Evolutionary conservation across 2,888 invertebrate species (phyloP), one percentile per base, ranked within the genome.

Genomic region (Trilocha varians): DNA sequence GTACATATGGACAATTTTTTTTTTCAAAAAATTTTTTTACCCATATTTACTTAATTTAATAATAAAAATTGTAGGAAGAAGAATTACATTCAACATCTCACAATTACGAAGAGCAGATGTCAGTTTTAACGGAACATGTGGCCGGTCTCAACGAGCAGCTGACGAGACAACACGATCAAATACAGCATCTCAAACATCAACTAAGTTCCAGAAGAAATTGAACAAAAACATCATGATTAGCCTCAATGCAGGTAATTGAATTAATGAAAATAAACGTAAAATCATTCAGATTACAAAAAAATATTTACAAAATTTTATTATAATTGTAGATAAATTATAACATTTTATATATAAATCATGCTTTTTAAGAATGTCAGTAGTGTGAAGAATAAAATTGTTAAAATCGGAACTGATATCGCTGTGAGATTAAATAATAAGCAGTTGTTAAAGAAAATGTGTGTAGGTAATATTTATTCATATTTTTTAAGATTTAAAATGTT

Each of bases 141-240:
- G 89, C 89, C 32, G 88, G 80, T 36, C 77, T 88, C 87, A 96
- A 87, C 77, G 97, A 97, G 56, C 96, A 95, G 78, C 88, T 98
- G 38, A 91, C 96, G 15, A 77, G 79, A 41, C 94, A 95, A 65
- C 91, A 93, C 65, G 95, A 95, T 76, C 89, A 92, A 67, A 92
- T 95, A 53, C 91, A 93, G 55, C 87, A 87, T 49, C 76, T 93
- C 25, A 88, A 88, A 55, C 91, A 90, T 61, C 89, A 89, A 66
- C 77, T 88, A 43, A 65, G 66, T 47, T 76, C 70, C 40, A 71
- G 75, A 51, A 87, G 72, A 65, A 89, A 89, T 75, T n/a, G n/a
- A n/a, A n/a, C n/a, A n/a, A n/a, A n/a, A n/a, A n/a, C n/a, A n/a
- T n/a, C n/a, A n/a, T n/a, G n/a, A n/a, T n/a, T n/a, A n/a, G n/a